Evolutionary conservation across 2,113 vertebrate species (phyloP), one percentile per base, ranked within the genome.

Genomic region (Syngnathoides biaculeatus): DNA sequence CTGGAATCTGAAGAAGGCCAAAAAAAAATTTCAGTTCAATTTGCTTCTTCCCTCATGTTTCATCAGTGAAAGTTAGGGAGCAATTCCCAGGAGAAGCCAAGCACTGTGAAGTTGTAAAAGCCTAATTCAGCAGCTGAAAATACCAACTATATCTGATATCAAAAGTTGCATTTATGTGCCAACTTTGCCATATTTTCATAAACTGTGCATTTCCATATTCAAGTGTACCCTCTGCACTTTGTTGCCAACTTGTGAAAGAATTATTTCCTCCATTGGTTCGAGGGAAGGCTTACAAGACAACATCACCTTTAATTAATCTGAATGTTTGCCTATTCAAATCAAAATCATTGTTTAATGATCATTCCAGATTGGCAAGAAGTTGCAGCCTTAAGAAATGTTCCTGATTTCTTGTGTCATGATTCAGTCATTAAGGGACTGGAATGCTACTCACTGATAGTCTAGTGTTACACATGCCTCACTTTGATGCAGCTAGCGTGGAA

Each of bases 381-480:
- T 56, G 26, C 53, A 27, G 13, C 13, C 53, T 15, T 56, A 6
- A 56, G 53, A 56, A 17, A 30, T 24, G 11, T 9, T 40, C 11
- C 74, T 65, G 53, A 42, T 67, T 74, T 52, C 58, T 20, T 24
- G 56, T 65, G 69, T 40, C 48, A 50, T 39, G 66, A 62, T 48
- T 67, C 77, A 75, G 78, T 85, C 75, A 84, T 69, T 78, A 75
- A 79, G 75, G 19, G 22, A 74, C 45, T 77, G 79, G 66, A 35
- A 35, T n/a, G n/a, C n/a, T n/a, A n/a, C n/a, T n/a, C n/a, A n/a
- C n/a, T n/a, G n/a, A n/a, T n/a, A n/a, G n/a, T n/a, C n/a, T n/a
- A n/a, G n/a, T n/a, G n/a, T n/a, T n/a, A n/a, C n/a, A n/a, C n/a
- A n/a, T n/a, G n/a, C n/a, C n/a, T n/a, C n/a, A n/a, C n/a, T n/a